phyloP scores from a whole-genome alignment of 1,140 invertebrate species.

The Sitobion miscanthi region DNA sequence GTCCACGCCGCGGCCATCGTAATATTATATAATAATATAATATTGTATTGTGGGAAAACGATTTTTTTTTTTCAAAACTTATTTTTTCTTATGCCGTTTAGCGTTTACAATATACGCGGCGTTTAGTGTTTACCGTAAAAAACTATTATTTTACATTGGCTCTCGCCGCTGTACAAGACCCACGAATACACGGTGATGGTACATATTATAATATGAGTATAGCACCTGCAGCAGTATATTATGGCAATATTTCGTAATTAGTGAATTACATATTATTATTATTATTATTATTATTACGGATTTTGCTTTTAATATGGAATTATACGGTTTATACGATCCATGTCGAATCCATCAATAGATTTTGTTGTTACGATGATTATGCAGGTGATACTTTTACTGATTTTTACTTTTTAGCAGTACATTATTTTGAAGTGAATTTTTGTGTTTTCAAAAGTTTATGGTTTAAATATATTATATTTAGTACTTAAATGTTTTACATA shows the following conservation, averaged over 20 bases:
- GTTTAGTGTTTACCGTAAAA: not conserved
- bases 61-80: slow-evolving; percentile 1
- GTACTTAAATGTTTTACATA: no score
- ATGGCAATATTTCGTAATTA: not conserved
- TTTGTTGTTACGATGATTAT: no score
- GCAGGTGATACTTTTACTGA: not conserved
- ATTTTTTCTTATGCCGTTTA: not conserved
- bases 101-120: not conserved
- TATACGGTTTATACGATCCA: not conserved
- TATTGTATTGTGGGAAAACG: not conserved
- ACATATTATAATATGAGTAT: not conserved
- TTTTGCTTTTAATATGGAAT: no score
- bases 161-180: not conserved
- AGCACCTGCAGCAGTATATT: not conserved
- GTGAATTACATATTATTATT: not conserved
- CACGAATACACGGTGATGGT: not conserved
- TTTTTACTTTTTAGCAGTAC: not conserved
- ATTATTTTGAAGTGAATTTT: not conserved
- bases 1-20: not conserved
- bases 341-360: no score
- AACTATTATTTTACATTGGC: not conserved
- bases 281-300: no score
- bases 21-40: not conserved
- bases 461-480: not conserved
- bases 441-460: not conserved